Evolutionary conservation across 2,797 vertebrate species (phyloP), one percentile per base, ranked within the genome.

Genomic region (Acanthurus leucopareius): DNA sequence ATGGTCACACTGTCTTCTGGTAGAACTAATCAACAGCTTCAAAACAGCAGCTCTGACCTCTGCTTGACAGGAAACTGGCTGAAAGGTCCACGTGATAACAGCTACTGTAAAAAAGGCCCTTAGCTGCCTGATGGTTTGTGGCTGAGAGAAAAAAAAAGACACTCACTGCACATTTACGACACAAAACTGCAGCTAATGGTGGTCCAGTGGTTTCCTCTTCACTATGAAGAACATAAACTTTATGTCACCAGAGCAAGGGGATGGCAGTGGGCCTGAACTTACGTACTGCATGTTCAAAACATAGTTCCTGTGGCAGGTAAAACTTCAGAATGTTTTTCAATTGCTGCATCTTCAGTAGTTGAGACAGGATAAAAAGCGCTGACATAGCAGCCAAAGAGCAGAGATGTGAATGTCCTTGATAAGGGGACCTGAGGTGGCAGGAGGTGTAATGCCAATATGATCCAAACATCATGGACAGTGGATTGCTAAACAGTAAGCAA

Each of bases 221-320:
- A 54, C 63, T 65, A 74, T 84, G 89, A 88, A 81, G 79, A 87
- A 82, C 82, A 83, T 67, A 70, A 72, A 58, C 60, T 82, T 79
- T 57, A 72, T 88, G 80, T 66, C 63, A 48, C 82, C 80, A 80
- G 83, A 32, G 28, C 28, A 32, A 32, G 5, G 28, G 28, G 28
- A 32, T 32, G 28, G 28, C 28, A 32, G 28, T 32, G 28, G 28
- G 28, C 28, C 28, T 32, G 28, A 32, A 32, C 28, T 32, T 32
- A 5, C 28, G 28, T 32, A 32, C 28, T 3, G 28, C 28, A 32
- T 32, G 28, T 32, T 32, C 28, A 32, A 32, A 32, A 32, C 28
- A 4, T 32, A 32, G 28, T 32, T 32, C 28, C 28, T 32, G 28
- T 32, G 28, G 5, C 28, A 32, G 3, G 4, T 4, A 3, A 32